phyloP scores from a whole-genome alignment of 2,113 vertebrate species.

The Phasianus colchicus region DNA sequence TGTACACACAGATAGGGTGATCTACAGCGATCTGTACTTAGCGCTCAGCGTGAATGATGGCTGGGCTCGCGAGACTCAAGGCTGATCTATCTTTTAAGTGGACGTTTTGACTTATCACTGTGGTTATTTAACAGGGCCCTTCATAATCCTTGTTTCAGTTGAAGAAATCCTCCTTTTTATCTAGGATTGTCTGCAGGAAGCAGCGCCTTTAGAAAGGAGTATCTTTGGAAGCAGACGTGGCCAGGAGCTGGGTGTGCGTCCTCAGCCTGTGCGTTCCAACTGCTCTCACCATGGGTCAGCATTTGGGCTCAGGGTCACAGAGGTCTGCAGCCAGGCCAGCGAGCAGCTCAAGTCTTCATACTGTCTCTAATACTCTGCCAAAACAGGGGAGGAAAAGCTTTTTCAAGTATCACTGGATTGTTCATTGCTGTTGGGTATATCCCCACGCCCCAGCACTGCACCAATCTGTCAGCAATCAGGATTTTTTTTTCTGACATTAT shows the following conservation, averaged over 20 bases:
- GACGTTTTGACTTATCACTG: constrained; percentile 47
- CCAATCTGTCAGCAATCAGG: neutral
- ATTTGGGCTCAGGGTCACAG: neutral
- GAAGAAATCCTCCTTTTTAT: constrained; percentile 40
- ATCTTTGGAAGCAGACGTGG: constrained; percentile 6
- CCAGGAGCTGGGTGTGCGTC: neutral
- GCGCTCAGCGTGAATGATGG: constrained; percentile 26
- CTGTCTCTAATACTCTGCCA: neutral
- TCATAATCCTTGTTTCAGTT: constrained; percentile 37
- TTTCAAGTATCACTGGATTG: neutral
- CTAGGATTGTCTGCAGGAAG: constrained; percentile 37
- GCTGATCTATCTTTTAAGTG: constrained; percentile 58
- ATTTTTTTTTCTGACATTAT: neutral
- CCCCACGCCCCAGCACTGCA: neutral
- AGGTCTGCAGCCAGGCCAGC: neutral
- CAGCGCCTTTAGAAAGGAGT: constrained; percentile 34
- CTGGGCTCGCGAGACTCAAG: constrained; percentile 25
- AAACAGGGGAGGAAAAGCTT: neutral
- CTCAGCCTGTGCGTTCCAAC: neutral
- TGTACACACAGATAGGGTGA: neutral
- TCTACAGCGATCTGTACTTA: constrained; percentile 19
- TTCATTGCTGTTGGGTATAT: neutral
- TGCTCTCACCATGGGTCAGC: neutral
- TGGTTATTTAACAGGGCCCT: constrained; percentile 40
- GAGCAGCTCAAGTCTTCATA: neutral